phyloP scores from a whole-genome alignment of 1,140 invertebrate genomes.

The Paraescarpia echinospica region DNA sequence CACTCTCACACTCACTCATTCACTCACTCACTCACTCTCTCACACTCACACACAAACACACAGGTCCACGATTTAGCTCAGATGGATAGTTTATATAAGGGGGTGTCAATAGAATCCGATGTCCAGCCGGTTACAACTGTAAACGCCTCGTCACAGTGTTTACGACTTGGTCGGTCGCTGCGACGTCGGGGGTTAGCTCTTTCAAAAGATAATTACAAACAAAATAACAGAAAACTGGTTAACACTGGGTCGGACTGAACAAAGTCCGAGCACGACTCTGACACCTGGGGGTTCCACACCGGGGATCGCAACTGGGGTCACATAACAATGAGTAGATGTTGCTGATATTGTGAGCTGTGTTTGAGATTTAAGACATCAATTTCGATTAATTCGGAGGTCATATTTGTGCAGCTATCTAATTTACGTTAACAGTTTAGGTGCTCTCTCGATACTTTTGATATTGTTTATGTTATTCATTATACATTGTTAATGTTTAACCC shows the following conservation, averaged over 20 bases:
- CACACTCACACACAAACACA: too few relatives aligned
- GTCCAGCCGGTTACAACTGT: not conserved
- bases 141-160: not conserved
- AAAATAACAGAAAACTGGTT: not conserved
- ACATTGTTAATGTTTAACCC: not conserved
- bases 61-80: not conserved
- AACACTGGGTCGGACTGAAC: not conserved
- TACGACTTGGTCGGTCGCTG: not conserved
- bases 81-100: not conserved
- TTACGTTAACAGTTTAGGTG: not conserved
- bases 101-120: not conserved
- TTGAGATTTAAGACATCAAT: not conserved
- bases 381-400: not conserved
- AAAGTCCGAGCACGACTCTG: not conserved
- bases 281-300: not conserved
- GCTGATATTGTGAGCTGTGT: not conserved
- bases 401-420: not conserved
- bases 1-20: not conserved
- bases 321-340: not conserved
- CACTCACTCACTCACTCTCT: not conserved
- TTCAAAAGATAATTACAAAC: not conserved
- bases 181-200: not conserved
- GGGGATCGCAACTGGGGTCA: not conserved
- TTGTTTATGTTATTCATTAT: not conserved
- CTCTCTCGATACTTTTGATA: too few relatives aligned